phyloP scores from a whole-genome alignment of 2,797 vertebrate genomes.

The Oryzias sinensis region DNA sequence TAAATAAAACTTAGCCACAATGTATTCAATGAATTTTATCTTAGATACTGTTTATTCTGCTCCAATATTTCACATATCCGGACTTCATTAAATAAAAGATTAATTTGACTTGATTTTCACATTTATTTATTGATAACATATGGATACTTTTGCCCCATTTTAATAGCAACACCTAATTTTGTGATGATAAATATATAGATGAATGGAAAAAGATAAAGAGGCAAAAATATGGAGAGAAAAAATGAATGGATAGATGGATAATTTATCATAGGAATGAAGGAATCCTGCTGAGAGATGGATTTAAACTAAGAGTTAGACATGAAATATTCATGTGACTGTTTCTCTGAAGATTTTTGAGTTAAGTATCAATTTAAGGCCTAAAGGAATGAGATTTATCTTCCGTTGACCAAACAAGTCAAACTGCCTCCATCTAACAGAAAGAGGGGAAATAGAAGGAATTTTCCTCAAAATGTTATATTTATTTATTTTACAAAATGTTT shows the following conservation, averaged over 20 bases:
- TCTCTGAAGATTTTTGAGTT: slow-evolving; percentile 46
- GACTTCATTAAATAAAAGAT: too few relatives aligned
- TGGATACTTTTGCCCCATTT: too few relatives aligned
- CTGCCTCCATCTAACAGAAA: slow-evolving; percentile 6
- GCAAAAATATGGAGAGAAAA: too few relatives aligned
- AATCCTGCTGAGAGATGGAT: slow-evolving; percentile 19
- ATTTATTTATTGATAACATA: too few relatives aligned
- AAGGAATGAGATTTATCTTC: slow-evolving; percentile 17
- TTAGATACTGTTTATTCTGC: too few relatives aligned
- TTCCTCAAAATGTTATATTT: neutral
- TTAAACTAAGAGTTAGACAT: slow-evolving; percentile 35
- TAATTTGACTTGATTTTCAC: too few relatives aligned
- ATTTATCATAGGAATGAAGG: slow-evolving; percentile 15
- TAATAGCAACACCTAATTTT: too few relatives aligned
- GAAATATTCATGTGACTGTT: slow-evolving; percentile 52
- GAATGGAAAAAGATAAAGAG: neutral
- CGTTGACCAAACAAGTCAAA: slow-evolving; percentile 13
- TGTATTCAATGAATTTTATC: too few relatives aligned
- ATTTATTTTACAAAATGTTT: neutral
- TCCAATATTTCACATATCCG: too few relatives aligned
- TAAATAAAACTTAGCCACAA: too few relatives aligned
- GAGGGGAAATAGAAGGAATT: slow-evolving; percentile 4
- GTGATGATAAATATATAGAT: neutral
- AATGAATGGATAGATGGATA: too few relatives aligned
- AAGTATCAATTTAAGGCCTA: slow-evolving; percentile 43